Base-by-base conservation (phyloP, 2,797 vertebrate genomes). In the Pachyuromys duprasi region DNA sequence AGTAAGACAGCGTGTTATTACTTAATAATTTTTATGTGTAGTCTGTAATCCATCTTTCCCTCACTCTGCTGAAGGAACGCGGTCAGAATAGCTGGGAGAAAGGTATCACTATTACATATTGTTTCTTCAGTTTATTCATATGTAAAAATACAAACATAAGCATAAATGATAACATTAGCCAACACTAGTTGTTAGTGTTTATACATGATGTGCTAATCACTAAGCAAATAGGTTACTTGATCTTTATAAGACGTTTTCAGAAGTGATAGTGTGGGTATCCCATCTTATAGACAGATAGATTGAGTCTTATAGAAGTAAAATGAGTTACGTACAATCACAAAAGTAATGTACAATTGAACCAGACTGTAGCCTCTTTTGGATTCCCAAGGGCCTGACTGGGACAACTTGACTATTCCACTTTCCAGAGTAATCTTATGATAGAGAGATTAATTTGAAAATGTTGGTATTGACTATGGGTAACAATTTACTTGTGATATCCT, bases 361-460 rank as follows among this genome's bases (percentile, higher is more conserved):
- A 57, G 81, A 88, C 45, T 79, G 81, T 45, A 33, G 22, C 39
- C n/a, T 60, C 22, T 42, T 24, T 62, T 65, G 36, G 55, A 79
- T 72, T 86, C 53, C 63, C 31, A 84, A 88, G 24, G 36, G 17
- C 6, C 79, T 72, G 36, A 69, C 93, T 24, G 7, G 74, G 91
- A 93, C 60, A 83, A 20, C 14, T 67, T 83, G 82, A 88, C 28
- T 45, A 13, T 84, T 93, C 18, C 88, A 42, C 42, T 55, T 96
- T 84, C 83, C 62, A 60, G 70, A 76, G 42, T 57, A 53, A 87
- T 79, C 42, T 31, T 95, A 87, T 17, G 36, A 92, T 57, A 60
- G 90, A 92, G 60, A 62, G 75, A 91, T 45, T 70, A 28, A 72
- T 57, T 80, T 90, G 18, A 86, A 93, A 92, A 87, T 67, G 53